Evolutionary conservation across 2,888 invertebrate species (phyloP).

Genomic region (Pterostichus niger): DNA sequence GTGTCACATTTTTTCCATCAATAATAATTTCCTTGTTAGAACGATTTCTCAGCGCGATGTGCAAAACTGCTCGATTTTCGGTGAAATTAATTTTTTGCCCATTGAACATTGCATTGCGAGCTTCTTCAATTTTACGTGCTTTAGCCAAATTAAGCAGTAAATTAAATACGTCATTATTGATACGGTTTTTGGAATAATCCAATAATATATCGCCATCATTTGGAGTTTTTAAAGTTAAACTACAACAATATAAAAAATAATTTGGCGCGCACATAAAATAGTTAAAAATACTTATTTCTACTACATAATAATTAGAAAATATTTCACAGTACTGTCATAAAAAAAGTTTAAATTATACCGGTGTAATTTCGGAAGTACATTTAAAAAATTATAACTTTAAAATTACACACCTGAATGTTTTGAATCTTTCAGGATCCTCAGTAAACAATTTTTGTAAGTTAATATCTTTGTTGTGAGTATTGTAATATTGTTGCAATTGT

Average conservation of each 20-base stretch:
- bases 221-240: constrained; percentile 87
- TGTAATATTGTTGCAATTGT: constrained; percentile 87
- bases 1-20: constrained; percentile 94
- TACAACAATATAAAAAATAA: constrained; percentile 74
- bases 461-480: constrained; percentile 85
- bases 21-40: constrained; percentile 88
- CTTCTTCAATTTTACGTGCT: constrained; percentile 89
- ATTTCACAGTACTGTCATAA: neutral
- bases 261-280: constrained; percentile 1
- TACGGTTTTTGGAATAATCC: constrained; percentile 98
- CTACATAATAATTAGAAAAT: neutral
- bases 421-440: constrained; percentile 89
- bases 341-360: neutral
- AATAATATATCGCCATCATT: constrained; percentile 94
- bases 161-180: constrained; percentile 87
- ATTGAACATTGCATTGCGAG: constrained; percentile 93
- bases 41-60: constrained; percentile 95
- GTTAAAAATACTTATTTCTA: neutral
- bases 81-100: constrained; percentile 99
- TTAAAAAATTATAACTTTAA: constrained; percentile 15
- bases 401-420: constrained; percentile 89
- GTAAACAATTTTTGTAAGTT: constrained; percentile 91
- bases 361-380: constrained; percentile 32
- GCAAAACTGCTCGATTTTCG: constrained; percentile 96
- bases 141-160: constrained; percentile 90